phyloP scores from a whole-genome alignment of 2,797 vertebrate genomes.

The Phrynocephalus guinanensis region DNA sequence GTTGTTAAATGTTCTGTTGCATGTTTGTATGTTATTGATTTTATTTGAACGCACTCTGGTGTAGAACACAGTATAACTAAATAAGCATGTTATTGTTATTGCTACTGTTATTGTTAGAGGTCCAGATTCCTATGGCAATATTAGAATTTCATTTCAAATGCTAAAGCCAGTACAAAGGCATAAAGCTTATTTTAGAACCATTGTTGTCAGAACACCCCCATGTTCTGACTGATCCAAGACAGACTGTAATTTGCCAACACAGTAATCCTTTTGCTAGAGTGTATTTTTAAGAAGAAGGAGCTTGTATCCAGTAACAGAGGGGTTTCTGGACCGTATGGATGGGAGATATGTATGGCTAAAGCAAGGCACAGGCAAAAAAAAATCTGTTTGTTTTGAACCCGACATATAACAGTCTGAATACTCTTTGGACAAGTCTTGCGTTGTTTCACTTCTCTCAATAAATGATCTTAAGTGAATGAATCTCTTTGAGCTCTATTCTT shows the following conservation, averaged over 20 bases:
- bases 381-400: conserved; percentile 19
- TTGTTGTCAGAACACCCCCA: background rate
- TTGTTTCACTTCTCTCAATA: conserved; percentile 39
- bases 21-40: too few species aligned
- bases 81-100: too few species aligned
- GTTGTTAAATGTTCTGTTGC: too few species aligned
- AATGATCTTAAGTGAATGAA: conserved; percentile 56
- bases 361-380: background rate
- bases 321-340: background rate
- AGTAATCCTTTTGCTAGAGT: background rate
- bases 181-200: background rate
- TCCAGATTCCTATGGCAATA: background rate
- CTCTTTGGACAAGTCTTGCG: background rate
- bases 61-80: too few species aligned
- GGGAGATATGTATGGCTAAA: background rate
- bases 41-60: too few species aligned
- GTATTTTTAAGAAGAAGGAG: background rate
- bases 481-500: conserved; percentile 57
- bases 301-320: background rate
- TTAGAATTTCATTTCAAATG: background rate
- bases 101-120: background rate
- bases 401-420: conserved; percentile 15
- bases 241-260: background rate
- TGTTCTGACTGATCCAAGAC: too few species aligned
- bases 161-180: background rate